Evolutionary conservation across 2,797 vertebrate genomes (phyloP).

Genomic region (Hemitrygon akajei): DNA sequence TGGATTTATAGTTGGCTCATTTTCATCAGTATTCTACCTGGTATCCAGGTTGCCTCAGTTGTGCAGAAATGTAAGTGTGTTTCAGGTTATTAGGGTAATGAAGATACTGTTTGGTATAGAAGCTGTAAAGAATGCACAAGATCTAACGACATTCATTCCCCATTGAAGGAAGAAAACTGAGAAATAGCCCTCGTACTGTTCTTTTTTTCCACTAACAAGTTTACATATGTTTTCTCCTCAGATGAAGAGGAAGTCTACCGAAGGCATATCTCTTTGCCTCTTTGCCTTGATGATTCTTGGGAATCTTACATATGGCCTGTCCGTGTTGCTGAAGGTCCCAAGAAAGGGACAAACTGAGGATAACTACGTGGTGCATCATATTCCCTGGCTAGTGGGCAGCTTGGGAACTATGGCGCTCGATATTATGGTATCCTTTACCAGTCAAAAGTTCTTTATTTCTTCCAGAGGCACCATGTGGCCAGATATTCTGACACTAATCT

Average conservation of each 20-base stretch:
- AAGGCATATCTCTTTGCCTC: conserved; percentile 78
- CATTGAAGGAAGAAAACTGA: no score
- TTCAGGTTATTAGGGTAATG: not conserved
- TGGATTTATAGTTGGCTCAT: conserved; percentile 75
- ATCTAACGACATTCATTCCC: not conserved
- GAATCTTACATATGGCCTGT: conserved; percentile 77
- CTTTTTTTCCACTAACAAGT: no score
- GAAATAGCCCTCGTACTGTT: not conserved
- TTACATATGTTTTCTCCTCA: conserved; percentile 45
- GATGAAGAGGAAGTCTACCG: conserved; percentile 80
- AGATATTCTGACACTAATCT: not conserved
- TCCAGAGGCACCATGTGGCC: not conserved
- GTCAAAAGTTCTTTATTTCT: not conserved
- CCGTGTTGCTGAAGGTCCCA: conserved; percentile 84
- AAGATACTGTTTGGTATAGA: not conserved
- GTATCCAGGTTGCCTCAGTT: conserved; percentile 85
- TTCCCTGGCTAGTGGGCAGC: conserved; percentile 93
- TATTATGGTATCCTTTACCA: conserved; percentile 72
- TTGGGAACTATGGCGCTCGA: conserved; percentile 82
- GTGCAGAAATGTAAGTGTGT: conserved; percentile 78
- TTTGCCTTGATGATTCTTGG: conserved; percentile 89
- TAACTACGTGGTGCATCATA: conserved; percentile 78
- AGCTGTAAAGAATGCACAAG: not conserved
- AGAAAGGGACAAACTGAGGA: conserved; percentile 61
- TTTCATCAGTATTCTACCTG: conserved; percentile 84